Base-by-base conservation (phyloP, 2,113 vertebrate genomes). In the Serinus canaria region DNA sequence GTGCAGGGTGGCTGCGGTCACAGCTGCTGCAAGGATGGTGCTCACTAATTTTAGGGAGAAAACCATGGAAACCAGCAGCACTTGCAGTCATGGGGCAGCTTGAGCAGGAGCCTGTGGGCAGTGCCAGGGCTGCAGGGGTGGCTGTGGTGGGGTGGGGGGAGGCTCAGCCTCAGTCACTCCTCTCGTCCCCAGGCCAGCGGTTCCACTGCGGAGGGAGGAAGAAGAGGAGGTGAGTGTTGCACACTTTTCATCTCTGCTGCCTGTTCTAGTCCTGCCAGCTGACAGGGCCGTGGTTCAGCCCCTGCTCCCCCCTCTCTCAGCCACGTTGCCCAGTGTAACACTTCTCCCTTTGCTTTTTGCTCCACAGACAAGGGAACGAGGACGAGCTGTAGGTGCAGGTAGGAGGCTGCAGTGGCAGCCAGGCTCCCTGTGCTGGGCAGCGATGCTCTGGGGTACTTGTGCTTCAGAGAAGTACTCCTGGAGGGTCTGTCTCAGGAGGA, bases 201-300 rank as follows among this genome's bases (percentile, higher is more conserved):
- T 97, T 99, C 85, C 98, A 96, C 80, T 99, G 98, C 2, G 97
- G 98, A 73, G 98, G 92, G 60, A 98, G 97, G 90, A 97, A 92
- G 87, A 96, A 93, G 81, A 89, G 56, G 31, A 96, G 97, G 98
- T 98, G 91, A 93, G 98, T 94, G 18, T 4, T 5, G 10, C 39
- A 3, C 0, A 6, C 7, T 12, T 44, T n/a, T 1, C 31, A 1
- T 8, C 72, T 14, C 31, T 52, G 46, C 59, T 24, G 49, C 55
- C 33, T 6, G 0, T 15, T 33, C 68, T 16, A 7, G 56, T 6
- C 58, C 49, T 69, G 78, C 46, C 21, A 7, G 37, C 49, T 15
- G 73, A 5, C 39, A 62, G 67, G 31, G 46, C 43, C 11, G 1
- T 46, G 6, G 31, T 4, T 13, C 3, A 1, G n/a, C 72, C 78